Base-by-base conservation (phyloP, 2,797 vertebrate genomes). In the Pseudocheirus occidentalis region DNA sequence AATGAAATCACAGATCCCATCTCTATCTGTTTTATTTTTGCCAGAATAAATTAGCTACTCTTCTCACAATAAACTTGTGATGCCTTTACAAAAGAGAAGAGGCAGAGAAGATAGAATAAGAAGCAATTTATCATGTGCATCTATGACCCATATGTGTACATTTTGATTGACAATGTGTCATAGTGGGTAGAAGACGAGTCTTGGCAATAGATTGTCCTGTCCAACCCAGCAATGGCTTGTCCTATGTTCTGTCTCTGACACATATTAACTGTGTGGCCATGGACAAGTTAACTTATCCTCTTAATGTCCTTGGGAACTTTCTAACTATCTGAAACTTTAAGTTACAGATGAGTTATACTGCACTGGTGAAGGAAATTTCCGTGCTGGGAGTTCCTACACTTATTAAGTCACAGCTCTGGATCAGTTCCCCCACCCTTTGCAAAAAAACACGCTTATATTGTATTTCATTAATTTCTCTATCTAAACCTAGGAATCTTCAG, bases 61-160 rank as follows among this genome's bases (percentile, higher is more conserved):
- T 92, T 95, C 93, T 95, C 34, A 73, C 6, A 91, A 29, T 34
- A 7, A 90, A 18, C 91, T 18, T 81, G 6, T 95, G 50, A 94
- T 54, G 34, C 90, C 95, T 92, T 92, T 53, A 94, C 66, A 81
- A 27, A 50, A 87, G 73, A 87, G 40, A 87, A 87, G 73, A 27
- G 16, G 3, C 10, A 87, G 9, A 50, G 73, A 87, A 81, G 40
- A 46, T 27, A 46, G 73, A 81, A 46, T 40, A 40, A 73, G 66
- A 73, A 73, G 9, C 7, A 81, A 46, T 87, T 87, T 87, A 50
- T 87, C 40, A 87, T 50, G 73, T 50, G 21, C 11, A 87, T 46
- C 40, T 46, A 50, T 87, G 73, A 87, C 73, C 24, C 21, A 50
- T 40, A 10, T 81, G 40, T 24, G 21, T 81, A 46, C 9, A 46